Evolutionary conservation across 37 sponge, comb jelly and placozoan species (phyloP), one percentile per base, ranked within the genome.

Genomic region (Beroe ovata): DNA sequence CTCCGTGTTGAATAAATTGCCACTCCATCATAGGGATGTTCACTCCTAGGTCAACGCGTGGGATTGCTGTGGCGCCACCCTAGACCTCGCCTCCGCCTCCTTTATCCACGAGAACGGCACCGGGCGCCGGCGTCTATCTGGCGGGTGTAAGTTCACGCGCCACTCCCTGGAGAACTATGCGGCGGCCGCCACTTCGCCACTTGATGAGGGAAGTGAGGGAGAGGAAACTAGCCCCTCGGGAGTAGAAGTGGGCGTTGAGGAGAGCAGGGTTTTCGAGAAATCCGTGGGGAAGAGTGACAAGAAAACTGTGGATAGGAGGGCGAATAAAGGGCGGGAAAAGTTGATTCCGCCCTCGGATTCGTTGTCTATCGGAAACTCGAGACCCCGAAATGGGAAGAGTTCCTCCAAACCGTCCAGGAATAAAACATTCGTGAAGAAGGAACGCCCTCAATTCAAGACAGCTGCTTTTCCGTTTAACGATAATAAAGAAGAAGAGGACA

Each of bases 11-110:
- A 47, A 47, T 47, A 47, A 47, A 16, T 6, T 47, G 54, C 54
- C 54, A 47, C 54, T 11, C 11, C 11, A 47, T 11, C 11, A 6
- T 66, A 66, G 69, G 69, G 25, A 66, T 66, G 69, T 66, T 34
- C 69, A 66, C 25, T 30, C 54, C 84, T 77, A 77, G 84, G 84
- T 77, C 18, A 77, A 39, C 20, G 42, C 54, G 54, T 77, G 84
- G 84, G 84, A 77, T 1, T 77, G 84, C 28, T 77, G 84, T 36
- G 84, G 84, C 39, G 84, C 84, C 8, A 77, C 84, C 22, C 84
- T 32, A n/a, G 84, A 77, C 54, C 8, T 62, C 8, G 29, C 23
- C 19, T 28, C 63, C 4, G 63, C 54, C 54, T 6, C 54, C 11
- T 6, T 47, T 47, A 34, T 66, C 69, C 30, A 25, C 32, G 32